A percentile compares a stretch with the other conserved stretches of the same genome.
Evolutionary conservation across 2,113 vertebrate genomes (phyloP).

Genomic region (Lepus americanus): DNA sequence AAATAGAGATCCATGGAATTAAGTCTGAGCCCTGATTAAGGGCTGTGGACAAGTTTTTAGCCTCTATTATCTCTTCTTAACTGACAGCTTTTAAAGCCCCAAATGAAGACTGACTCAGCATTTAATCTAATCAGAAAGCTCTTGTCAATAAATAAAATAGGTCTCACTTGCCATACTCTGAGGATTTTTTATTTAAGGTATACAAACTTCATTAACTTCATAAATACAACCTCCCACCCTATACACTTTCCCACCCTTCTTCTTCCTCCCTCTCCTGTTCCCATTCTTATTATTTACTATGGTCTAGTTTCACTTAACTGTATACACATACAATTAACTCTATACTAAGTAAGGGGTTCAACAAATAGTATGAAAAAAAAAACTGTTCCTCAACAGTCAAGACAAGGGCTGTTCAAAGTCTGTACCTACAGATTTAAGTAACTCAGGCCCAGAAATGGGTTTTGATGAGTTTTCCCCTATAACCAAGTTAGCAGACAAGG

Average conservation of each 20-base stretch:
- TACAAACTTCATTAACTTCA: too few species aligned
- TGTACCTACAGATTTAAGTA: not conserved
- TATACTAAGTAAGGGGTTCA: too few species aligned
- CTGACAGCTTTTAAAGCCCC: constrained; percentile 16
- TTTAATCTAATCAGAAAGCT: constrained; percentile 27
- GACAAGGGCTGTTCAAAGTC: too few species aligned
- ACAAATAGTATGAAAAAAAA: too few species aligned
- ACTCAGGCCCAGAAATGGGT: not conserved
- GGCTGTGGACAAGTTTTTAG: not conserved
- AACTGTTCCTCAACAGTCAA: too few species aligned
- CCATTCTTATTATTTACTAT: too few species aligned
- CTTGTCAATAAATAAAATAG: not conserved
- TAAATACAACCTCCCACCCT: too few species aligned
- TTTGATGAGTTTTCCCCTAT: not conserved
- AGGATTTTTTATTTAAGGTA: constrained; percentile 12
- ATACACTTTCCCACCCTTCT: too few species aligned
- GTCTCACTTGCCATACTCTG: not conserved
- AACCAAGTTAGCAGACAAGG: not conserved
- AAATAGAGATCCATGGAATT: constrained; percentile 4
- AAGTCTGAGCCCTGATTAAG: constrained; percentile 24
- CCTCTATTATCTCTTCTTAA: not conserved
- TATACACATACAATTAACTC: too few species aligned
- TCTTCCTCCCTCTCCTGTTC: too few species aligned
- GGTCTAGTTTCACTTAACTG: too few species aligned
- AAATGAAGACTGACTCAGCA: not conserved